A percentile compares a stretch with the other conserved stretches of the same genome.
Evolutionary conservation across 2,888 invertebrate species (phyloP).

Genomic region (Amitus sp.): DNA sequence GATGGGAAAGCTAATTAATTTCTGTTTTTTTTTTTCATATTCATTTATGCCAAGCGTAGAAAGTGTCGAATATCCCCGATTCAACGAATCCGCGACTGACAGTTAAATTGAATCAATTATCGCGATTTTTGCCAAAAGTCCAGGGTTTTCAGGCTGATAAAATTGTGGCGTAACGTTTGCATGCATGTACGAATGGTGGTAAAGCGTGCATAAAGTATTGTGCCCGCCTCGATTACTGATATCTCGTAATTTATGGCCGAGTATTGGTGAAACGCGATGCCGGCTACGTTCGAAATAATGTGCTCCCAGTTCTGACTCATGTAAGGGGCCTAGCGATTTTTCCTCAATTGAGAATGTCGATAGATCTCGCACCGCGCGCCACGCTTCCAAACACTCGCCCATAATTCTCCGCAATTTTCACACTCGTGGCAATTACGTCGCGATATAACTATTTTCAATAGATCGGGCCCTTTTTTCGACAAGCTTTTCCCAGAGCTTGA

Average conservation of each 20-base stretch:
- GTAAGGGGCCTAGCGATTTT: slow-evolving; percentile 44
- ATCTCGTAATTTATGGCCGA: slow-evolving; percentile 60
- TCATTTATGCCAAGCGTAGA: background rate
- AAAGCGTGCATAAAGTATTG: slow-evolving; percentile 44
- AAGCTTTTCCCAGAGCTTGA: too few species aligned
- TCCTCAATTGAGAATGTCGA: slow-evolving; percentile 60
- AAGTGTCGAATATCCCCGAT: background rate
- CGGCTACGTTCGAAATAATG: slow-evolving; percentile 58
- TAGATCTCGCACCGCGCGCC: slow-evolving; percentile 43
- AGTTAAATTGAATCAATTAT: slow-evolving; percentile 24
- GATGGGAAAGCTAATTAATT: background rate
- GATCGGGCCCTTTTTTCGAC: slow-evolving; percentile 10
- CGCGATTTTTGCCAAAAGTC: slow-evolving; percentile 26
- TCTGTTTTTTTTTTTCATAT: too few species aligned
- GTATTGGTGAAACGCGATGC: slow-evolving; percentile 59
- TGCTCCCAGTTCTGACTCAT: slow-evolving; percentile 62
- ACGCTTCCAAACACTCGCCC: slow-evolving; percentile 25
- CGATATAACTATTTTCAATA: slow-evolving; percentile 21
- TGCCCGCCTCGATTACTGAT: slow-evolving; percentile 58
- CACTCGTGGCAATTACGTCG: slow-evolving; percentile 38
- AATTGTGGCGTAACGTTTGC: slow-evolving; percentile 24
- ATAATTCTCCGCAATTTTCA: slow-evolving; percentile 35
- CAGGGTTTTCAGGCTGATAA: slow-evolving; percentile 27
- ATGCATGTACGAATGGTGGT: too few species aligned
- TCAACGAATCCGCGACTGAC: background rate